Evolutionary conservation across 1,140 invertebrate species (phyloP).

Genomic region (Charaxes varanes): DNA sequence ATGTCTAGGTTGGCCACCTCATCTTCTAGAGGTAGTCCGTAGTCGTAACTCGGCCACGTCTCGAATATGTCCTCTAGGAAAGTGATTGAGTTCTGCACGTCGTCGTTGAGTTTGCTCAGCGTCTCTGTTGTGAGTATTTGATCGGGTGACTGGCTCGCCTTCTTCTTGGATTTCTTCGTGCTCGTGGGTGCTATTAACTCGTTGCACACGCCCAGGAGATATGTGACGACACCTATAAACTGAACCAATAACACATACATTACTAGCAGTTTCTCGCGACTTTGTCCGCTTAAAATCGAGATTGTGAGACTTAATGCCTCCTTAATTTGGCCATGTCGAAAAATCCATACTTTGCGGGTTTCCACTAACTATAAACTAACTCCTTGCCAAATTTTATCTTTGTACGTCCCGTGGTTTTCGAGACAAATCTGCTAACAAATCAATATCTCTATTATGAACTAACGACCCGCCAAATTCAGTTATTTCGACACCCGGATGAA

Average conservation of each 20-base stretch:
- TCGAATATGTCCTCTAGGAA: slow-evolving; percentile 47
- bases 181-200: slow-evolving; percentile 40
- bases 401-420: too few species aligned
- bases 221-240: slow-evolving; percentile 57
- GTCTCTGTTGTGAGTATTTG: slow-evolving; percentile 39
- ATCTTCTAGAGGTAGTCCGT: slow-evolving; percentile 31
- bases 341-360: too few species aligned
- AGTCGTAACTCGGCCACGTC: slow-evolving; percentile 39
- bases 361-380: too few species aligned
- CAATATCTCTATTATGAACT: too few species aligned
- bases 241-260: slow-evolving; percentile 30
- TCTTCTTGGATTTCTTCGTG: slow-evolving; percentile 54
- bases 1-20: slow-evolving; percentile 33
- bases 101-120: slow-evolving; percentile 45
- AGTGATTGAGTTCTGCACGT: slow-evolving; percentile 34
- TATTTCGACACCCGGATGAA: too few species aligned
- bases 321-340: too few species aligned
- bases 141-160: slow-evolving; percentile 49
- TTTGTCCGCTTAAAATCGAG: too few species aligned
- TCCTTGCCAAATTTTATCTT: too few species aligned
- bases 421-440: too few species aligned
- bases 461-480: too few species aligned
- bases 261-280: too few species aligned
- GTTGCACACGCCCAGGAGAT: slow-evolving; percentile 50
- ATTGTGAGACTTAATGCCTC: too few species aligned